Evolutionary conservation across 2,797 vertebrate species (phyloP), one percentile per base, ranked within the genome.

Genomic region (Sebastes aleutianus): DNA sequence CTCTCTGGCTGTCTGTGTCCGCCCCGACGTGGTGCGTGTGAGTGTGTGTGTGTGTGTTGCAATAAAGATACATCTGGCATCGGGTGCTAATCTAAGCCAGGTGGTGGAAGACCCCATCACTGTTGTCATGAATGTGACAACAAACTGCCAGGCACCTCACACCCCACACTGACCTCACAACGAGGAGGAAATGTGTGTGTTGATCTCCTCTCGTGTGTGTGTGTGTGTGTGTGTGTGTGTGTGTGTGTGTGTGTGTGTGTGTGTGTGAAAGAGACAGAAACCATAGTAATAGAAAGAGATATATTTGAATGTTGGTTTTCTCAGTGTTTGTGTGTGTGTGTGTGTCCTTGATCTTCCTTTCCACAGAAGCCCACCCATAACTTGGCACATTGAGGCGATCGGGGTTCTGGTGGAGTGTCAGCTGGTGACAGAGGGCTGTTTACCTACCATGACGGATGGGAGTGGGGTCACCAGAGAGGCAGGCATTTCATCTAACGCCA

Each of bases 361-460:
- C 69, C 70, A 77, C 88, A 85, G 86, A 83, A 89, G 88, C 86
- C 89, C 90, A 92, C 76, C 88, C 85, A n/a, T 85, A 85, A 70
- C 83, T 75, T 47, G 59, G 63, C 79, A 85, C 81, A 68, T 24
- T 29, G 78, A 76, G 86, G 77, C 20, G 70, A 78, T 83, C 26
- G 13, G 87, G 86, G 85, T 90, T 70, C 86, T 85, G 78, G 80
- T 88, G 76, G 81, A 82, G 87, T 86, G 90, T 91, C 95, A 94
- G 91, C 93, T 86, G 87, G 93, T 95, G 93, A 94, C 91, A 94
- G 92, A 90, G 91, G 85, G 87, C 86, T 94, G 89, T 94, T 93
- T 93, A 78, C 56, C 85, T 85, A 93, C 92, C 90, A 88, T 90
- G 95, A 96, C 89, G 93, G 96, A 96, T 91, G 94, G 80, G 91